Conservation (phyloP, 2,888 invertebrate genomes). For the Sesamia inferens region DNA sequence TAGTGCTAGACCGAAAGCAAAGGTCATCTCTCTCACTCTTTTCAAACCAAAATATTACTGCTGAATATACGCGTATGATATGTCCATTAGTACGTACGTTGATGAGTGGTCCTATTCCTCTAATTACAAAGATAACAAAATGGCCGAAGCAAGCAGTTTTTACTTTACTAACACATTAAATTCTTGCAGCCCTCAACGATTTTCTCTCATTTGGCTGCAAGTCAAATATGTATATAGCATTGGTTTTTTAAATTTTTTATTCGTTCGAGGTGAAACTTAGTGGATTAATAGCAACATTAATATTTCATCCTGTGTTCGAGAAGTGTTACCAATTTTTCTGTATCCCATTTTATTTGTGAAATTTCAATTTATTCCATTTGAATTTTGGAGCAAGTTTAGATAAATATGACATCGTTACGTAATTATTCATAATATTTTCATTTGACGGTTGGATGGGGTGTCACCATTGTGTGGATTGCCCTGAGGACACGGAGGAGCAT, state of each 20-base stretch:
- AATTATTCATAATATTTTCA: too few species aligned
- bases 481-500: too few species aligned
- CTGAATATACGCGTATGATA: too few species aligned
- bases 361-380: conserved; percentile 53
- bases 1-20: too few species aligned
- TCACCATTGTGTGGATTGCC: too few species aligned
- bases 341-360: conserved; percentile 35
- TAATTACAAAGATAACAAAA: conserved; percentile 58
- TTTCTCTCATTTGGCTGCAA: conserved; percentile 68
- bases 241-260: conserved; percentile 83
- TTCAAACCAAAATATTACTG: too few species aligned
- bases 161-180: conserved; percentile 60
- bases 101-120: conserved; percentile 2
- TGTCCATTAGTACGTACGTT: too few species aligned
- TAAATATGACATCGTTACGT: too few species aligned
- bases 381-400: conserved; percentile 50
- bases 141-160: conserved; percentile 43
- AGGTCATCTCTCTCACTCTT: too few species aligned
- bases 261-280: conserved; percentile 69
- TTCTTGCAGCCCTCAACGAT: conserved; percentile 58
- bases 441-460: too few species aligned
- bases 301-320: conserved; percentile 71
- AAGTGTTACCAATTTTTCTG: conserved; percentile 56
- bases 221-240: conserved; percentile 79
- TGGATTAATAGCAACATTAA: conserved; percentile 79